A percentile compares a stretch with the other conserved stretches of the same genome.
Conservation (phyloP, 2,113 vertebrate genomes). For the Euleptes europaea region DNA sequence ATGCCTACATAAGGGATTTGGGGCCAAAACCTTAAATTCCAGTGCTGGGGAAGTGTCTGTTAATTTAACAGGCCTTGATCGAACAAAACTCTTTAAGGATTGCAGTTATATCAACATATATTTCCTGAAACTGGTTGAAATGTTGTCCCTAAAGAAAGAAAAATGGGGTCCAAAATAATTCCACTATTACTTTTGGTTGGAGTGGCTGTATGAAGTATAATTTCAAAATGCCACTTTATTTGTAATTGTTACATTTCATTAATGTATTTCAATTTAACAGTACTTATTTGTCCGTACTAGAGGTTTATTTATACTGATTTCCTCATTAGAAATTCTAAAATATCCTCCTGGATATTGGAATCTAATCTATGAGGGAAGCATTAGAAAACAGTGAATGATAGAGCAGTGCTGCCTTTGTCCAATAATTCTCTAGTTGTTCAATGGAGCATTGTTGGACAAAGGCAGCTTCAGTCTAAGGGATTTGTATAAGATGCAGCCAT, state of each 20-base stretch:
- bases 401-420: too few species aligned
- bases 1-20: not conserved
- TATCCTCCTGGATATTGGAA: not conserved
- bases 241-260: constrained; percentile 6
- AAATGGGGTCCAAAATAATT: not conserved
- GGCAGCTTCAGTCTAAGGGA: not conserved
- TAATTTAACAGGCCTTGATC: not conserved
- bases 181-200: not conserved
- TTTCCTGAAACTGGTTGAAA: not conserved
- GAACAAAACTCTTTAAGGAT: not conserved
- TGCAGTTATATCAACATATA: not conserved
- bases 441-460: not conserved
- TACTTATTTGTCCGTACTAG: not conserved
- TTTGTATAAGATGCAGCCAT: not conserved
- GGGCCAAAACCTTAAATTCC: not conserved
- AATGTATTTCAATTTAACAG: not conserved
- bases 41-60: not conserved
- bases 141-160: not conserved
- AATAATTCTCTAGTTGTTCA: too few species aligned
- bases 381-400: not conserved
- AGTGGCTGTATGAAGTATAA: not conserved
- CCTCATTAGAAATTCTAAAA: constrained; percentile 19
- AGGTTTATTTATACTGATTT: not conserved
- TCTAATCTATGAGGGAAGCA: not conserved
- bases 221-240: not conserved